A percentile compares a stretch with the other conserved stretches of the same genome.
Evolutionary conservation across 2,888 invertebrate genomes (phyloP).

Genomic region (Nomada hirtipes): DNA sequence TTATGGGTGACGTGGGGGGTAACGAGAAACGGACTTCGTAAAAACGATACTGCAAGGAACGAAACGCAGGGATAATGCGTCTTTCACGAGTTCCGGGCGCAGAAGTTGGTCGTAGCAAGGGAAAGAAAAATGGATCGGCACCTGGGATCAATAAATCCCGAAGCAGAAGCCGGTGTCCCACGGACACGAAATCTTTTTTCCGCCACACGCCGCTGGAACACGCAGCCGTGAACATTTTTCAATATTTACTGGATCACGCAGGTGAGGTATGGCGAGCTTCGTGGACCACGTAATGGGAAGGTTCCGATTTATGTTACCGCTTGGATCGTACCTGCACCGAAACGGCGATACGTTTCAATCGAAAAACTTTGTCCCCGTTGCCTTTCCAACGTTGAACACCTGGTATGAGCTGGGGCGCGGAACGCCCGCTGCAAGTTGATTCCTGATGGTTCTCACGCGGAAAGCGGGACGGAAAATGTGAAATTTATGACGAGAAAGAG

Average conservation of each 20-base stretch:
- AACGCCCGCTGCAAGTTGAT: constrained; percentile 29
- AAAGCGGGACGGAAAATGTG: neutral
- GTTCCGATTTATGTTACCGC: constrained; percentile 24
- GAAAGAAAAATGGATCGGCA: constrained; percentile 56
- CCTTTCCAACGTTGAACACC: neutral
- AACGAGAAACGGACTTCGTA: neutral
- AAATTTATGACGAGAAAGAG: neutral
- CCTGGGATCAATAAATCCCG: constrained; percentile 58
- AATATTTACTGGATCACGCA: constrained; percentile 50
- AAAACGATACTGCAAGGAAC: neutral
- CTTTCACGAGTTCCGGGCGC: neutral
- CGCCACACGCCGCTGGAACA: neutral
- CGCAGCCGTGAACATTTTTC: constrained; percentile 53
- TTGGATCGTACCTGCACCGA: neutral
- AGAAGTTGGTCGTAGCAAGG: constrained; percentile 30
- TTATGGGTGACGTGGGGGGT: neutral
- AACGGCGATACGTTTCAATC: constrained; percentile 12
- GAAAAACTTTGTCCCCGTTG: constrained; percentile 26
- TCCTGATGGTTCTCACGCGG: constrained; percentile 17
- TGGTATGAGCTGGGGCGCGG: neutral
- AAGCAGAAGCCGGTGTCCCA: constrained; percentile 32
- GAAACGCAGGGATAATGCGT: constrained; percentile 28
- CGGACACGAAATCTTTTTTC: constrained; percentile 11
- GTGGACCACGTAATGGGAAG: constrained; percentile 15
- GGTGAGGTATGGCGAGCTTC: constrained; percentile 18